Percentiles rank a stretch among this genome's conserved stretches.
phyloP scores from a whole-genome alignment of 1,140 invertebrate species.

The Cardiocondyla obscurior region DNA sequence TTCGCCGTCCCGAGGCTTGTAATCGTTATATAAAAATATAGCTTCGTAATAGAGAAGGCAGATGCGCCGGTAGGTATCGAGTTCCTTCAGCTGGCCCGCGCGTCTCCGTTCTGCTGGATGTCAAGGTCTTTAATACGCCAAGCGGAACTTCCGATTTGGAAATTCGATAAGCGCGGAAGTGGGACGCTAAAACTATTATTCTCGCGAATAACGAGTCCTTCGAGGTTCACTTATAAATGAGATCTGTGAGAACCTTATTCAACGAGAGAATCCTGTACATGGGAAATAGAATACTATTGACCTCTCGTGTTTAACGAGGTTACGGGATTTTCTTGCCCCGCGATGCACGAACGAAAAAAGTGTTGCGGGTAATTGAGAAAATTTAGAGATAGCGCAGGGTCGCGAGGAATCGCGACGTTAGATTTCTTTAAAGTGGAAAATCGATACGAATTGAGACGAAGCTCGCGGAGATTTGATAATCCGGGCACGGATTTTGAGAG shows the following conservation, averaged over 20 bases:
- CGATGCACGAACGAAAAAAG: neutral
- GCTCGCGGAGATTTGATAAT: neutral
- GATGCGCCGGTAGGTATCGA: slow-evolving; percentile 19
- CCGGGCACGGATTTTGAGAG: slow-evolving; percentile 74
- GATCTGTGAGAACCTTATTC: slow-evolving; percentile 30
- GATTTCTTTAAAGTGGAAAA: neutral
- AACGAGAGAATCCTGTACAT: slow-evolving; percentile 12
- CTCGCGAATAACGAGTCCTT: slow-evolving; percentile 19
- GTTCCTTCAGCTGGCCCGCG: slow-evolving; percentile 11
- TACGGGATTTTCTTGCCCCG: neutral
- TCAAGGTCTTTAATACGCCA: slow-evolving; percentile 9
- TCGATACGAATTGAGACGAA: neutral
- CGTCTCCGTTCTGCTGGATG: neutral
- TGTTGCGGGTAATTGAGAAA: neutral
- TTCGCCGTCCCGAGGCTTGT: neutral
- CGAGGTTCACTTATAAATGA: slow-evolving; percentile 24
- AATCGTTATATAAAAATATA: neutral
- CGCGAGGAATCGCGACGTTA: no score
- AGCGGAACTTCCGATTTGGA: slow-evolving; percentile 52
- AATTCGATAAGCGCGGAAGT: slow-evolving; percentile 48
- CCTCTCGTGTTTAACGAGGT: neutral
- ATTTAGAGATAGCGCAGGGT: no score
- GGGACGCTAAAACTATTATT: slow-evolving; percentile 38
- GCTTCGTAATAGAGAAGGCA: neutral
- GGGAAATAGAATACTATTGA: slow-evolving; percentile 50